These are phyloP conservation scores for Pseudolycoriella hygida DNA, from an alignment of 2,888 invertebrate genomes.

Conservation along the genomic window DNA sequence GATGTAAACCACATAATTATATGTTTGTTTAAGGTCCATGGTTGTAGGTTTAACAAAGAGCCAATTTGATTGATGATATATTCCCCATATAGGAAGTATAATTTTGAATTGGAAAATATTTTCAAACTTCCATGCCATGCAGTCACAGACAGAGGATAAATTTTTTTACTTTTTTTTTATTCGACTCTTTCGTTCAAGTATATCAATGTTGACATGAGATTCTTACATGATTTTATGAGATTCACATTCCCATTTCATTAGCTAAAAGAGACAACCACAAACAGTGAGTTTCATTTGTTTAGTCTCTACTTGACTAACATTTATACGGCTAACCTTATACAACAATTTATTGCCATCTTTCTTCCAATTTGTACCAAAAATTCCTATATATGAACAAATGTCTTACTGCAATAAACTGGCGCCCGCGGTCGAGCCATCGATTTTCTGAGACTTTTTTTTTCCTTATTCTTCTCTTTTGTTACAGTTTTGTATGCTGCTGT, in stretches of 20 bases:
- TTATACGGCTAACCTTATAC: not conserved
- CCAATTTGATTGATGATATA: conserved; percentile 1
- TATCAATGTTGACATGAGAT: too few species aligned
- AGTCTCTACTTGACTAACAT: not conserved
- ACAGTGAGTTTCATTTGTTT: too few species aligned
- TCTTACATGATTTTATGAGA: too few species aligned
- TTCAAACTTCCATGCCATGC: too few species aligned
- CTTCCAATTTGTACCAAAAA: conserved; percentile 1
- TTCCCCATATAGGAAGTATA: not conserved
- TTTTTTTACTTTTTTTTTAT: too few species aligned
- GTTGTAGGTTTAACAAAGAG: conserved; percentile 1
- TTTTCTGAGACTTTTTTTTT: not conserved
- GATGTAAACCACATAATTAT: conserved; percentile 1
- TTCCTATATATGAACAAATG: not conserved
- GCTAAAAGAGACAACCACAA: too few species aligned
- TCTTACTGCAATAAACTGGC: conserved; percentile 1
- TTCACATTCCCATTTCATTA: too few species aligned
- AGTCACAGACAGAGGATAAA: too few species aligned
- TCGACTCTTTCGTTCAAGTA: too few species aligned
- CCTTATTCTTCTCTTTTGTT: not conserved
- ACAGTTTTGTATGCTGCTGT: too few species aligned
- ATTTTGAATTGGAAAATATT: not conserved
- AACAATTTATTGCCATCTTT: not conserved
- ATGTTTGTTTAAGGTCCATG: conserved; percentile 1
- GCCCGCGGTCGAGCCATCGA: conserved; percentile 1